Base-by-base conservation (phyloP, 92 coral and sea anemone genomes). In the Metridium senile region DNA sequence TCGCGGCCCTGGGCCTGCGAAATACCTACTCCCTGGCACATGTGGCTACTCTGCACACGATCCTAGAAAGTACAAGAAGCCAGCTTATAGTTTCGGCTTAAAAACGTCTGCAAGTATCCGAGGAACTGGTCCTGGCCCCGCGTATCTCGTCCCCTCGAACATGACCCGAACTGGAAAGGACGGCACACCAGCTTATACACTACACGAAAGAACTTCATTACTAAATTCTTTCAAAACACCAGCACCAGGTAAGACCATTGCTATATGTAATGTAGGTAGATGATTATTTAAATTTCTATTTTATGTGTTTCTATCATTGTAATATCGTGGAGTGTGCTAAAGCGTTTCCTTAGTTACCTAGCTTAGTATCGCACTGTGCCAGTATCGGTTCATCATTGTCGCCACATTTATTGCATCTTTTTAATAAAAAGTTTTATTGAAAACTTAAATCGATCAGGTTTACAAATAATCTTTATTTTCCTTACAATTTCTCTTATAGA, bases 1-100 rank as follows among this genome's bases (percentile, higher is more conserved):
- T 61, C 93, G 97, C 30, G 99, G 99, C 13, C 99, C 99, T 1
- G 99, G 99, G 0, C 93, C 99, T 49, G 99, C 97, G 0, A 86
- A 84, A 77, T 96, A 96, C 71, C 46, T 58, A 26, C 83, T 96
- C 19, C 99, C 97, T 13, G 97, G 97, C 0, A 70, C 87, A 9
- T 87, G 93, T n/a, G 99, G 99, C 6, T 77, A 76, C 43, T 62
- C 27, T 0, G 71, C 28, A 18, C 99, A 96, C 67, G 97, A 93
- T 70, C 80, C 69, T 4, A 65, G 91, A 23, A 96, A 96, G 74
- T 27, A 67, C 49, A 89, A 68, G 79, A 89, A 91, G 18, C 96
- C 99, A 0, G 97, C 93, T 0, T 96, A 71, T 61, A 85, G 90
- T 82, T 86, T 96, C 58, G 99, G 99, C 35, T 75, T 83, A 0